A percentile compares a stretch with the other conserved stretches of the same genome.
phyloP scores from a whole-genome alignment of 2,888 invertebrate species.

The Nomada hirtipes region DNA sequence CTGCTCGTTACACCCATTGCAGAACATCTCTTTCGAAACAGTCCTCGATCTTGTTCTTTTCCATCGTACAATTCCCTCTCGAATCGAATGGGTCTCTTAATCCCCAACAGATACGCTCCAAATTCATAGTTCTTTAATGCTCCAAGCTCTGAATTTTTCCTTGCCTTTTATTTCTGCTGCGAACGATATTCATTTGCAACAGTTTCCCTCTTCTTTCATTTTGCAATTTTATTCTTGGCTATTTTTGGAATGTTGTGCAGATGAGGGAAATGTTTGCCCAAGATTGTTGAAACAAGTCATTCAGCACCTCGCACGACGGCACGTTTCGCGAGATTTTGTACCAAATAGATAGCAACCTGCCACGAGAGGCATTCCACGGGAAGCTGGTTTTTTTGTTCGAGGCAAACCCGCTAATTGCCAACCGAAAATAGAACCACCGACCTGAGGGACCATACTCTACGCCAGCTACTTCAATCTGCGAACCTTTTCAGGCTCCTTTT shows the following conservation, averaged over 20 bases:
- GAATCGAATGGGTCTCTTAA: background rate
- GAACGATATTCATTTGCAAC: too few relatives aligned
- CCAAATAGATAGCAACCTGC: background rate
- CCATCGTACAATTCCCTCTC: background rate
- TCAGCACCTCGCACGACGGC: background rate
- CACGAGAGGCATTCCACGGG: background rate
- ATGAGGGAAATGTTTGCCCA: too few relatives aligned
- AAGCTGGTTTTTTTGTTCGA: background rate
- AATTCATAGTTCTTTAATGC: too few relatives aligned
- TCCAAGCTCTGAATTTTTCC: too few relatives aligned
- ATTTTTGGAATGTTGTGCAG: too few relatives aligned
- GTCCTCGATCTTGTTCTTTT: background rate
- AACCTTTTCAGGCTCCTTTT: slow-evolving; percentile 12
- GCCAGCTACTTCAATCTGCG: background rate
- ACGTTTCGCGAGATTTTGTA: background rate
- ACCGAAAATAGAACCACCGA: slow-evolving; percentile 22
- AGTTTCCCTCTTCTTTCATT: too few relatives aligned
- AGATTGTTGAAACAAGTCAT: background rate
- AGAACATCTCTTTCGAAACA: background rate
- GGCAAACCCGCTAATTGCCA: slow-evolving; percentile 25
- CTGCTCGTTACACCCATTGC: slow-evolving; percentile 1
- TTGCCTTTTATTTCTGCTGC: too few relatives aligned
- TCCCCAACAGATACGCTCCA: background rate
- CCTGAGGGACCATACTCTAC: background rate
- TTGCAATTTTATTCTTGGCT: too few relatives aligned